Base-by-base conservation (phyloP, 2,888 invertebrate species). In the Amblyjoppa proteus region DNA sequence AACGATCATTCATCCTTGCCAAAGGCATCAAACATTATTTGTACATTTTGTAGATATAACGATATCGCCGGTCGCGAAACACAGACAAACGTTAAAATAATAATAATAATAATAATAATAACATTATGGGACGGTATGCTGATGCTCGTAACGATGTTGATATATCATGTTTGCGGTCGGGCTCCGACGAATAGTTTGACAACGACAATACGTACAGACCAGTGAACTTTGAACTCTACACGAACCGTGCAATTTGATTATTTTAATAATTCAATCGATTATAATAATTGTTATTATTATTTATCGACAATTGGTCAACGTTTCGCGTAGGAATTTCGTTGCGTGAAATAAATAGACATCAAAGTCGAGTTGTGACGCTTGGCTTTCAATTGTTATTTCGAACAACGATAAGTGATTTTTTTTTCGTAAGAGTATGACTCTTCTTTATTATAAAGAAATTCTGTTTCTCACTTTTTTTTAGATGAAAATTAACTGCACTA, bases 11-110 rank as follows among this genome's bases (percentile, higher is more conserved):
- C 86, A 80, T 64, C 9, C 73, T 71, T 81, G 51, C 58, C 82
- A 85, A 77, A 83, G 79, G 66, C 84, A 78, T 83, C 64, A 87
- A 85, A 85, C 86, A 89, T 89, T 89, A 88, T 89, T 90, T 90
- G 89, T 91, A 89, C 88, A 91, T 90, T 91, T 89, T 91, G 90
- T 90, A 91, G 89, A 91, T 87, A 77, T 78, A 86, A 85, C 71
- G 71, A 88, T 81, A 80, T 84, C 82, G 78, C 80, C 84, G 70
- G 68, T 79, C 75, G 83, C 83, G 84, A 81, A 75, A 74, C 45
- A 83, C 74, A 76, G 68, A 45, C 83, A 76, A 74, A 81, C 64
- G 38, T 81, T 70, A 70, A 81, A 53, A 70, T 71, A 81, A 41
- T 80, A 80, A 84, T 79, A 49, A 70, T 71, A 81, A 49, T 80